Conservation (phyloP, 2,888 invertebrate species). For the Trissoscelio sp. region DNA sequence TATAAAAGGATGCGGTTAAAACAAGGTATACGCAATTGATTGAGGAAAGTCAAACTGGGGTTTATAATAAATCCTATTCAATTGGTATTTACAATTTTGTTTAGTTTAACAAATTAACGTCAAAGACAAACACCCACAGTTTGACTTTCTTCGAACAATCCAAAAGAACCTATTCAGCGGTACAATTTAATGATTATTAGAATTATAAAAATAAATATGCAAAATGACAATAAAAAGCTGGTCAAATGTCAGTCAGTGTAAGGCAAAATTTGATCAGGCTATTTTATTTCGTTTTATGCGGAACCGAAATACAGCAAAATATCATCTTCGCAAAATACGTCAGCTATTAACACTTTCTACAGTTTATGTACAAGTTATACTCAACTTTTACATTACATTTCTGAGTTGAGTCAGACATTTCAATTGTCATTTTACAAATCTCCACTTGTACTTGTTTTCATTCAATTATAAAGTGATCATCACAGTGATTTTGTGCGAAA, state of each 20-base stretch:
- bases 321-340: slow-evolving; percentile 33
- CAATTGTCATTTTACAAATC: slow-evolving; percentile 7
- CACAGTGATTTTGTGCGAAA: slow-evolving; percentile 55
- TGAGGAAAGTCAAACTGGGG: too few species aligned
- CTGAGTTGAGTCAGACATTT: neutral
- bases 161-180: neutral
- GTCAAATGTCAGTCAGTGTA: neutral
- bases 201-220: slow-evolving; percentile 21
- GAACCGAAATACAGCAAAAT: slow-evolving; percentile 42
- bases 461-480: slow-evolving; percentile 9
- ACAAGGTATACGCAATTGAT: too few species aligned
- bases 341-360: slow-evolving; percentile 44
- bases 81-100: slow-evolving; percentile 42
- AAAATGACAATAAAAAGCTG: slow-evolving; percentile 11
- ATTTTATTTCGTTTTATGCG: neutral
- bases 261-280: slow-evolving; percentile 1
- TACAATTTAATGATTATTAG: neutral
- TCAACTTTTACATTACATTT: slow-evolving; percentile 19
- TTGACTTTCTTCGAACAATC: slow-evolving; percentile 9
- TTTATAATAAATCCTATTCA: too few species aligned
- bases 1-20: too few species aligned
- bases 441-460: slow-evolving; percentile 8
- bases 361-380: slow-evolving; percentile 38
- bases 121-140: too few species aligned
- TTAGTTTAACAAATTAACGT: too few species aligned